Evolutionary conservation across 2,113 vertebrate species (phyloP).

Genomic region (Chinchilla lanigera): DNA sequence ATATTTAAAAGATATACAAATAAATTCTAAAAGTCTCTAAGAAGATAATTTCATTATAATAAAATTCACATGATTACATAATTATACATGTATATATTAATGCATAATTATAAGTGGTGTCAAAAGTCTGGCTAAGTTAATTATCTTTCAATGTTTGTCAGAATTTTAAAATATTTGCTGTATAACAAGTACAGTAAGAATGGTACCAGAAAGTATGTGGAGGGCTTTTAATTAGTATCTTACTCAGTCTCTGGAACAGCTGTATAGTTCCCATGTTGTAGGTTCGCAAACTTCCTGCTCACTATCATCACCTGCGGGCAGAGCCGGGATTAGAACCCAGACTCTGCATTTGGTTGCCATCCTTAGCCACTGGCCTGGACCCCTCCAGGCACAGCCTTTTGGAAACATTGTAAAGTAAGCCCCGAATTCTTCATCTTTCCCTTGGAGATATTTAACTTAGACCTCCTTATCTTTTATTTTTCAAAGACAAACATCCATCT

Average conservation of each 20-base stretch:
- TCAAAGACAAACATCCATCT: neutral
- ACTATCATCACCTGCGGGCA: neutral
- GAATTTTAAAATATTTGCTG: neutral
- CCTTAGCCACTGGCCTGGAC: neutral
- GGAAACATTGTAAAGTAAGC: neutral
- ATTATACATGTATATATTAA: neutral
- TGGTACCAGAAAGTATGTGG: neutral
- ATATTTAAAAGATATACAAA: neutral
- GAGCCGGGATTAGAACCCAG: neutral
- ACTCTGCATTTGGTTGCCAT: neutral
- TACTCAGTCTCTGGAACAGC: neutral
- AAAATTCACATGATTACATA: neutral
- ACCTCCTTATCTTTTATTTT: neutral
- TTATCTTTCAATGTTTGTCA: neutral
- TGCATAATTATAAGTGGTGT: neutral
- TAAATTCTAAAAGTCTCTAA: constrained; percentile 7
- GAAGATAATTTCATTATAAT: neutral
- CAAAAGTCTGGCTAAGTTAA: neutral
- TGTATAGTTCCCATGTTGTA: neutral
- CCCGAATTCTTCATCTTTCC: neutral
- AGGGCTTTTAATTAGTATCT: neutral
- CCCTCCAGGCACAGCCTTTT: neutral
- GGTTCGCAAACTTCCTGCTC: neutral
- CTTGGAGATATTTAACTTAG: neutral
- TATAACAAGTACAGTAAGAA: neutral